Evolutionary conservation across 2,797 vertebrate species (phyloP).

Genomic region (Aplochiton taeniatus): DNA sequence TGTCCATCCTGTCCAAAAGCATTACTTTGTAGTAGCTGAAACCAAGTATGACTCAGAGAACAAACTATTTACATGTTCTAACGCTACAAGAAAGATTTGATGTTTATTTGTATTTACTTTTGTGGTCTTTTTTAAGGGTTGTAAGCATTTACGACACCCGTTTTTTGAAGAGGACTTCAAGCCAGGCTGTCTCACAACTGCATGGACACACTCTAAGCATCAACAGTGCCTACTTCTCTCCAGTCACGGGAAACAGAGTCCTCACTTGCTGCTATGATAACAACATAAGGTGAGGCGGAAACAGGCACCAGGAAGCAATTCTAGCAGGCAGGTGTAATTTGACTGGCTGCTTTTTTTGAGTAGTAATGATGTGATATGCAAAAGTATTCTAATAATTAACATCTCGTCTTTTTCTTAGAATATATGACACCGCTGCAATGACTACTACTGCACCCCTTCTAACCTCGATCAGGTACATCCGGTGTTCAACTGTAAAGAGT

Average conservation of each 20-base stretch:
- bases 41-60: conserved; percentile 61
- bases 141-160: conserved; percentile 84
- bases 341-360: background rate
- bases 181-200: conserved; percentile 69
- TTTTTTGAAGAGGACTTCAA: conserved; percentile 61
- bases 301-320: background rate
- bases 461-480: conserved; percentile 72
- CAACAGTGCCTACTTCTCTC: conserved; percentile 86
- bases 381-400: background rate
- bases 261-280: conserved; percentile 84
- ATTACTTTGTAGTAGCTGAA: conserved; percentile 84
- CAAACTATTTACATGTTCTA: background rate
- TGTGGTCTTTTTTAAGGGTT: conserved; percentile 45
- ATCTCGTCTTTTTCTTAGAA: conserved; percentile 62
- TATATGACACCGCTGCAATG: conserved; percentile 81
- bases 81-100: background rate
- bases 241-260: conserved; percentile 81
- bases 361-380: background rate
- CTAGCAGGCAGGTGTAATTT: background rate
- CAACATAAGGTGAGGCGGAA: conserved; percentile 75
- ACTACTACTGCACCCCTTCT: conserved; percentile 49
- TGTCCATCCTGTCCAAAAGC: conserved; percentile 82
- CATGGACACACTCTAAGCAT: conserved; percentile 74
- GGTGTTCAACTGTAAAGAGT: background rate
- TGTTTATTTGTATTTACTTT: background rate